Evolutionary conservation across 2,888 invertebrate species (phyloP).

Genomic region (Nezara viridula): DNA sequence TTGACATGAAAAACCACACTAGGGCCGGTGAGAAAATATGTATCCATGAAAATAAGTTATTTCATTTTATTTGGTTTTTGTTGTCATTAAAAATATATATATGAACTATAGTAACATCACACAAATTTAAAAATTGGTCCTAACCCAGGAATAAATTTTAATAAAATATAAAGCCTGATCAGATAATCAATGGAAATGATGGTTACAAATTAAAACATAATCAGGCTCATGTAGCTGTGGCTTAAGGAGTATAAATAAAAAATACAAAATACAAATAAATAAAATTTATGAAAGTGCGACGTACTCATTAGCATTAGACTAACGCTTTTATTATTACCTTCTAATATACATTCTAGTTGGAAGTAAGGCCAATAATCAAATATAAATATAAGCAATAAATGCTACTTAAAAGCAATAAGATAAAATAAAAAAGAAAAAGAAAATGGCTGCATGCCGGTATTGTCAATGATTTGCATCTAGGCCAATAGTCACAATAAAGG

Average conservation of each 20-base stretch:
- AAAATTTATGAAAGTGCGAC: conserved; percentile 9
- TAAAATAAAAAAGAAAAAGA: conserved; percentile 11
- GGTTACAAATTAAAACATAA: not conserved
- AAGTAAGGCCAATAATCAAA: conserved; percentile 16
- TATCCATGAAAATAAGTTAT: too few relatives aligned
- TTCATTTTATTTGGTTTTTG: too few relatives aligned
- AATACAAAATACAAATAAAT: conserved; percentile 3
- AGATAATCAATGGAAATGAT: not conserved
- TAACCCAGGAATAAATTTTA: not conserved
- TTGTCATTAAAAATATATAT: too few relatives aligned
- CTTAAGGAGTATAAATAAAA: not conserved
- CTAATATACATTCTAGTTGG: conserved; percentile 44
- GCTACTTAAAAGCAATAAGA: conserved; percentile 49
- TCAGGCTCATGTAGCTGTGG: not conserved
- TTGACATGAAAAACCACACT: not conserved
- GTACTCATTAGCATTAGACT: conserved; percentile 32
- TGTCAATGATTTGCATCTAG: conserved; percentile 30
- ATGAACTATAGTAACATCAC: not conserved
- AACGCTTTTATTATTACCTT: conserved; percentile 28
- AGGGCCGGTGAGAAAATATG: too few relatives aligned
- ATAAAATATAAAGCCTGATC: not conserved
- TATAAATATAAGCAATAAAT: conserved; percentile 39
- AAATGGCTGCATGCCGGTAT: conserved; percentile 48
- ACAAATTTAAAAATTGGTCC: not conserved
- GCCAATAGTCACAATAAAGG: conserved; percentile 53